Conservation (phyloP, 2,797 vertebrate species). For the Danio jaintianensis region DNA sequence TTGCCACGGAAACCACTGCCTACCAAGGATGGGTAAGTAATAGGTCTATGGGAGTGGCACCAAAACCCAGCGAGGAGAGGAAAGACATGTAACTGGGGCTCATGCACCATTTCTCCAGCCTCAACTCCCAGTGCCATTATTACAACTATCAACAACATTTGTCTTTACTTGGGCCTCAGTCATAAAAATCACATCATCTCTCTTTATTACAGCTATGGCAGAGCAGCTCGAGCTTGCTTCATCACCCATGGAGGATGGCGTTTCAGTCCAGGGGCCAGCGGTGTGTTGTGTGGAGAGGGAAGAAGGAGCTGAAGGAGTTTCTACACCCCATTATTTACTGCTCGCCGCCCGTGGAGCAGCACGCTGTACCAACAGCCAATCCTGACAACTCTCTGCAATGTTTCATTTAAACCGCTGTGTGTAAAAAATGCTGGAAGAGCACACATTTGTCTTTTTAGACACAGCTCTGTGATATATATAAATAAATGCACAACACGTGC, state of each 20-base stretch:
- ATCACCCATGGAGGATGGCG: conserved; percentile 43
- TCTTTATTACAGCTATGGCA: conserved; percentile 54
- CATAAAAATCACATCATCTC: conserved; percentile 55
- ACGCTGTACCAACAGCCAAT: conserved; percentile 55
- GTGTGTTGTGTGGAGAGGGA: conserved; percentile 3
- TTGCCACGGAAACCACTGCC: conserved; percentile 76
- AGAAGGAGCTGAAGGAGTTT: conserved; percentile 53
- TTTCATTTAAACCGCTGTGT: conserved; percentile 61
- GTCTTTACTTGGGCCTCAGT: conserved; percentile 43
- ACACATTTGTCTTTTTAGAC: conserved; percentile 52
- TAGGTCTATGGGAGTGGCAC: conserved; percentile 65
- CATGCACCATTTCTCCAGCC: conserved; percentile 48
- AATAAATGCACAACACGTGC: conserved; percentile 59
- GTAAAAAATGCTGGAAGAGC: conserved; percentile 59
- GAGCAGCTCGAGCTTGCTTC: conserved; percentile 33
- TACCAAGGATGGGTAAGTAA: conserved; percentile 66
- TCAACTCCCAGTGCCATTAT: conserved; percentile 37
- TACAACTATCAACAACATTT: conserved; percentile 48
- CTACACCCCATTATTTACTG: conserved; percentile 69
- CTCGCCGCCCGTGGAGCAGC: conserved; percentile 6
- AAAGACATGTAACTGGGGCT: conserved; percentile 29
- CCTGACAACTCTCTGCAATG: conserved; percentile 55
- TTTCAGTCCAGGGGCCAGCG: conserved; percentile 21
- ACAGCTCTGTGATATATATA: conserved; percentile 61
- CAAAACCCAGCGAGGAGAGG: background rate